These are phyloP conservation scores for Carcharodon carcharias DNA, from an alignment of 2,797 vertebrate species.

Conservation along the genomic window DNA sequence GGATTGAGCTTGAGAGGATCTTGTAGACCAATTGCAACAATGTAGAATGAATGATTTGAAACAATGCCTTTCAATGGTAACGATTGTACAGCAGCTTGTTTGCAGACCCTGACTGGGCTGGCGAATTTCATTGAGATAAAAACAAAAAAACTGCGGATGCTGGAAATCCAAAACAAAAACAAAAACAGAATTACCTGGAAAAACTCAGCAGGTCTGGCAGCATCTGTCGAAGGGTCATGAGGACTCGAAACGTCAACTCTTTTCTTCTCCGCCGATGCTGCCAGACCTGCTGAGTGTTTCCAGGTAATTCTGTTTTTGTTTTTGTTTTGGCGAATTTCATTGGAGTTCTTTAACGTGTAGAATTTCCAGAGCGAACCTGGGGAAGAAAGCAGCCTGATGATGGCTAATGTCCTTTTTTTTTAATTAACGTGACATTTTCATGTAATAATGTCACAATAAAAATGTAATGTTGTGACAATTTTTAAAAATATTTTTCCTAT, in stretches of 20 bases:
- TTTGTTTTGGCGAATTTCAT: background rate
- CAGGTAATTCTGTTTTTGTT: too few species aligned
- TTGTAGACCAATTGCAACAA: background rate
- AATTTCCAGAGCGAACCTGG: background rate
- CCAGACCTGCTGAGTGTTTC: too few species aligned
- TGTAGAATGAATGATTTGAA: background rate
- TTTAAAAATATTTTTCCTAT: slow-evolving; percentile 13
- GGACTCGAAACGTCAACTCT: too few species aligned
- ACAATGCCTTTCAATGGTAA: background rate
- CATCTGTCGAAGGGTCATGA: too few species aligned
- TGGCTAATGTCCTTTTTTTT: background rate
- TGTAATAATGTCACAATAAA: background rate
- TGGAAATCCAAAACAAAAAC: too few species aligned
- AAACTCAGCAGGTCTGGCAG: too few species aligned
- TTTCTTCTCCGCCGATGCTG: too few species aligned
- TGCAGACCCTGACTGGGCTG: background rate
- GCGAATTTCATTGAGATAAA: slow-evolving; percentile 6
- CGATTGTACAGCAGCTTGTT: background rate
- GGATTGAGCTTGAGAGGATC: slow-evolving; percentile 12
- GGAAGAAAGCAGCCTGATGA: background rate
- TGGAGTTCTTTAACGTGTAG: background rate
- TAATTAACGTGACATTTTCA: background rate
- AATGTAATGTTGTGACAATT: background rate
- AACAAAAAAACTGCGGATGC: too few species aligned
- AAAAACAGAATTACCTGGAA: too few species aligned